These are phyloP conservation scores for Takifugu ocellatus DNA, from an alignment of 2,797 vertebrate genomes.

Conservation along the genomic window DNA sequence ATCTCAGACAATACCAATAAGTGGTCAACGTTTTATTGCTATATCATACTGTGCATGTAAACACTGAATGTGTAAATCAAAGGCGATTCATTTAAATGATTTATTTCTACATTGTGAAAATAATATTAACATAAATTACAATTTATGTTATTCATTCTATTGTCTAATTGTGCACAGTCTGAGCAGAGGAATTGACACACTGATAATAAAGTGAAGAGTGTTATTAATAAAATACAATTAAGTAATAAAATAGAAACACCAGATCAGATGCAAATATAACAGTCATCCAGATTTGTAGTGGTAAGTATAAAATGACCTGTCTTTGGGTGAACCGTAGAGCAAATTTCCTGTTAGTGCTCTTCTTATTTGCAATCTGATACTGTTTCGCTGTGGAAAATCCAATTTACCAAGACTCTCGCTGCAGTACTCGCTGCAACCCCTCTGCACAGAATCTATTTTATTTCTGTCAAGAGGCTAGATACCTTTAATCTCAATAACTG, in stretches of 20 bases:
- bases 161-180: too few relatives aligned
- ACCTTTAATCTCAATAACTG: constrained; percentile 36
- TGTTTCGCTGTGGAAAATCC: constrained; percentile 7
- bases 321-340: background rate
- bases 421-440: background rate
- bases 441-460: constrained; percentile 26
- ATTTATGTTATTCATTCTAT: background rate
- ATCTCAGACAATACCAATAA: too few relatives aligned
- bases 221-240: too few relatives aligned
- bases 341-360: too few relatives aligned
- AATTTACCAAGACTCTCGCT: constrained; percentile 9
- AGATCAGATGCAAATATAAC: too few relatives aligned
- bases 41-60: too few relatives aligned
- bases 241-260: too few relatives aligned
- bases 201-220: too few relatives aligned
- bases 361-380: background rate
- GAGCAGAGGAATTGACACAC: background rate
- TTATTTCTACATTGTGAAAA: background rate
- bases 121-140: background rate
- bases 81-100: too few relatives aligned
- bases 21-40: constrained; percentile 5
- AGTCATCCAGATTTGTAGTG: constrained; percentile 1
- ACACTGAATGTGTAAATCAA: too few relatives aligned
- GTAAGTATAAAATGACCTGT: background rate
- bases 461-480: constrained; percentile 28